Percentiles rank a stretch among this genome's conserved stretches.
Evolutionary conservation across 2,888 invertebrate genomes (phyloP).

Genomic region (Miltochrista miniata): DNA sequence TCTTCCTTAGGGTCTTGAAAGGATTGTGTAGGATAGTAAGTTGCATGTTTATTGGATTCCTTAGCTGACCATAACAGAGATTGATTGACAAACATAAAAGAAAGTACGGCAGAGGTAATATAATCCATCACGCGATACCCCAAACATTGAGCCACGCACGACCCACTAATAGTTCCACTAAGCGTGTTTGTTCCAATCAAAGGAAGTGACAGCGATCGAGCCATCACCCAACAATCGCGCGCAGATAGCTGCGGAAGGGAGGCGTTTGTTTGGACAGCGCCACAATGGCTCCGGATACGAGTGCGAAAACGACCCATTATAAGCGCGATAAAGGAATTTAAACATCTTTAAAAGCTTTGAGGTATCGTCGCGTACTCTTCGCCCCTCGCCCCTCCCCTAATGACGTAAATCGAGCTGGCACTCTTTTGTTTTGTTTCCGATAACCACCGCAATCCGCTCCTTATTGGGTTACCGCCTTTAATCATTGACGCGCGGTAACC

Average conservation of each 20-base stretch:
- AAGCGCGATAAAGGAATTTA: slow-evolving; percentile 42
- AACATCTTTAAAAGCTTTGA: slow-evolving; percentile 52
- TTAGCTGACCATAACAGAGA: slow-evolving; percentile 1
- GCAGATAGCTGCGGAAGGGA: slow-evolving; percentile 43
- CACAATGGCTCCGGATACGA: slow-evolving; percentile 67
- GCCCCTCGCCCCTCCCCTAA: slow-evolving; percentile 47
- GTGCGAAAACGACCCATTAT: slow-evolving; percentile 57
- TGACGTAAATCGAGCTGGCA: slow-evolving; percentile 72
- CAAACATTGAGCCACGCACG: slow-evolving; percentile 36
- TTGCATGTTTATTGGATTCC: not conserved
- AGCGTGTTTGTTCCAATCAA: slow-evolving; percentile 45
- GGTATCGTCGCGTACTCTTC: slow-evolving; percentile 38
- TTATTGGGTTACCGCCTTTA: slow-evolving; percentile 78
- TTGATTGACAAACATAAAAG: slow-evolving; percentile 8
- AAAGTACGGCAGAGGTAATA: slow-evolving; percentile 32
- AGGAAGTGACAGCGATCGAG: slow-evolving; percentile 36
- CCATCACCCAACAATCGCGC: slow-evolving; percentile 35
- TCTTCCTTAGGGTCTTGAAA: too few species aligned
- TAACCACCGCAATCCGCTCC: slow-evolving; percentile 59
- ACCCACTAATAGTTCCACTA: slow-evolving; percentile 35
- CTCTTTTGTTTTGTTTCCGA: slow-evolving; percentile 72
- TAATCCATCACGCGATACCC: slow-evolving; percentile 40
- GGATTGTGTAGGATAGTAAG: too few species aligned
- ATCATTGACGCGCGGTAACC: slow-evolving; percentile 62
- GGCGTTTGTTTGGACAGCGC: slow-evolving; percentile 60